phyloP scores from a whole-genome alignment of 2,888 invertebrate species.

The Luperina testacea region DNA sequence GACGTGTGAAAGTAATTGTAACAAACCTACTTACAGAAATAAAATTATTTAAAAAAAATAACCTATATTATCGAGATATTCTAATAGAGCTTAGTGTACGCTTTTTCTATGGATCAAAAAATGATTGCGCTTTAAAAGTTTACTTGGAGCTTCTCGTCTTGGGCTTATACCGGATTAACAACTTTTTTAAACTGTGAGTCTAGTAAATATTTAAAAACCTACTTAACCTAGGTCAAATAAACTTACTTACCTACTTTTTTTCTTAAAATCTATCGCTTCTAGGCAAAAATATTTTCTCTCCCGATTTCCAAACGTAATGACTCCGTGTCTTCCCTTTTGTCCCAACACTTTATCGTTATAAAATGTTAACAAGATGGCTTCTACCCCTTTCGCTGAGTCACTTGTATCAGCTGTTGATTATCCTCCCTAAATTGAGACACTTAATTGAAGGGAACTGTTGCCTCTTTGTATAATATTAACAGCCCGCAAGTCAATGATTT shows the following conservation, averaged over 20 bases:
- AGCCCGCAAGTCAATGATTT: not conserved
- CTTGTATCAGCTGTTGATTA: conserved; percentile 39
- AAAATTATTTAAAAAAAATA: too few relatives aligned
- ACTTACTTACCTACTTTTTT: too few relatives aligned
- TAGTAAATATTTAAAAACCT: too few relatives aligned
- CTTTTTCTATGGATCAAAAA: not conserved
- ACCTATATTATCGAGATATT: not conserved
- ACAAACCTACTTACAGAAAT: too few relatives aligned
- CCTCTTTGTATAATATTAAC: conserved; percentile 23
- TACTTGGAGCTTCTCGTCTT: not conserved
- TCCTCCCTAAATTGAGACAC: conserved; percentile 32
- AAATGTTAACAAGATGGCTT: conserved; percentile 43
- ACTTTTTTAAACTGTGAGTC: not conserved
- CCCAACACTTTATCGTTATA: conserved; percentile 33
- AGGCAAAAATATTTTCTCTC: not conserved
- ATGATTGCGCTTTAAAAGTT: not conserved
- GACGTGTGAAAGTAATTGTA: too few relatives aligned
- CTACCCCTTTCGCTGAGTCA: conserved; percentile 36
- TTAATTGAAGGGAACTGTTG: conserved; percentile 19
- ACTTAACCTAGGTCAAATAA: too few relatives aligned
- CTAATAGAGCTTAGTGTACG: not conserved
- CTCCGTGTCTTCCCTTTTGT: conserved; percentile 1
- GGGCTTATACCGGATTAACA: not conserved
- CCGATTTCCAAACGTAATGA: not conserved
- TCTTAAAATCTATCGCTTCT: not conserved